phyloP scores from a whole-genome alignment of 2,797 vertebrate genomes.

The Pyrocephalus nanus region DNA sequence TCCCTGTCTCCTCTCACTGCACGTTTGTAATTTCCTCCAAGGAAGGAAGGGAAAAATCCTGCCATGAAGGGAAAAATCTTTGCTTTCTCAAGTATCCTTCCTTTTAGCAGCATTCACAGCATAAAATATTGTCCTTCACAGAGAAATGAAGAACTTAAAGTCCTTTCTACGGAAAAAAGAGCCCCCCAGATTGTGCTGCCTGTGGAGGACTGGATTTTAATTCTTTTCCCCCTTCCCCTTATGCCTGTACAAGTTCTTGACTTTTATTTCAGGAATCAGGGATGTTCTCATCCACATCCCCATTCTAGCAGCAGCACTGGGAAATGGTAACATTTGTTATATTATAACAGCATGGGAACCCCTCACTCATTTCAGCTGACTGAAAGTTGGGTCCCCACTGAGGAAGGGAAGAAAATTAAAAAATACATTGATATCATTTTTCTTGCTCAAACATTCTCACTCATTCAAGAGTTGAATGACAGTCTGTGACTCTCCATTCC shows the following conservation, averaged over 20 bases:
- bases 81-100: not conserved
- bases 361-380: not conserved
- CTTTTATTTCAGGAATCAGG: not conserved
- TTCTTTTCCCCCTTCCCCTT: not conserved
- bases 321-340: not conserved
- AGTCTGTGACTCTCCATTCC: not conserved
- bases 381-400: not conserved
- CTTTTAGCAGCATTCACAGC: not conserved
- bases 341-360: not conserved
- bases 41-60: not conserved
- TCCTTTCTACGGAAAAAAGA: not conserved
- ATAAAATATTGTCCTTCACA: not conserved
- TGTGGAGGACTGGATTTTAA: not conserved
- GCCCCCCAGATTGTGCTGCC: too few species aligned
- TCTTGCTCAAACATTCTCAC: not conserved
- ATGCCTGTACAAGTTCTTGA: not conserved
- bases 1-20: not conserved
- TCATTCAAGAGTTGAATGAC: not conserved
- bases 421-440: not conserved
- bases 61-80: not conserved
- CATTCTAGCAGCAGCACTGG: not conserved
- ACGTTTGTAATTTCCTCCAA: not conserved
- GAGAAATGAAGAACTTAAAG: not conserved
- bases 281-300: not conserved
- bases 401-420: not conserved